phyloP scores from a whole-genome alignment of 1,140 invertebrate genomes.

The Cephus cinctus region DNA sequence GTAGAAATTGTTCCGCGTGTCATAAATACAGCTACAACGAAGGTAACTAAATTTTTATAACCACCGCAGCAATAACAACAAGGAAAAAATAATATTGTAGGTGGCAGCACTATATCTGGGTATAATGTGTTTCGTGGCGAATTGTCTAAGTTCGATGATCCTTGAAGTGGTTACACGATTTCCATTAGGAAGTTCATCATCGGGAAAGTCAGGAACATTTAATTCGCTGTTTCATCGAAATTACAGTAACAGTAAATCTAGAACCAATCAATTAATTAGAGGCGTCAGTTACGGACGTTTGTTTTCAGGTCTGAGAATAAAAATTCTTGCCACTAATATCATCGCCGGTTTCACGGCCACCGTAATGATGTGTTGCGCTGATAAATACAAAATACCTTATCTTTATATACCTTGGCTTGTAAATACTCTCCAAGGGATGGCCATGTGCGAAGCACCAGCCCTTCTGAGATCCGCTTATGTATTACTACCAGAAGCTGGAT shows the following conservation, averaged over 20 bases:
- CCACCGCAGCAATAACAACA: no score
- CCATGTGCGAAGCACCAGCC: constrained; percentile 27
- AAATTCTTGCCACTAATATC: constrained; percentile 24
- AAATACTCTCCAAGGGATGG: constrained; percentile 33
- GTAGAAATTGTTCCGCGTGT: no score
- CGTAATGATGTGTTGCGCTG: constrained; percentile 27
- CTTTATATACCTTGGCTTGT: constrained; percentile 38
- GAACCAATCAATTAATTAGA: not conserved
- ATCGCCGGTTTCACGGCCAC: constrained; percentile 33
- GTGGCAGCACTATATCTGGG: constrained; percentile 24
- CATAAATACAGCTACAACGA: no score
- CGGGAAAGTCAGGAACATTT: constrained; percentile 25
- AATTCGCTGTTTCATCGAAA: constrained; percentile 31
- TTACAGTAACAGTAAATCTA: constrained; percentile 27
- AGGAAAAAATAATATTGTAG: no score
- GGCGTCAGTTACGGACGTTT: not conserved
- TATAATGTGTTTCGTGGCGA: constrained; percentile 30
- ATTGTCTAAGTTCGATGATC: constrained; percentile 30
- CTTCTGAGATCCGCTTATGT: constrained; percentile 22
- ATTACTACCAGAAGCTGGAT: constrained; percentile 22
- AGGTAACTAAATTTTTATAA: no score
- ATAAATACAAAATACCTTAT: constrained; percentile 30
- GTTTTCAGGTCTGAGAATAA: constrained; percentile 29
- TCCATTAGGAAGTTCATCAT: constrained; percentile 22
- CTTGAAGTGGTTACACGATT: constrained; percentile 27